Evolutionary conservation across 2,113 vertebrate genomes (phyloP).

Genomic region (Crotalus helleri): DNA sequence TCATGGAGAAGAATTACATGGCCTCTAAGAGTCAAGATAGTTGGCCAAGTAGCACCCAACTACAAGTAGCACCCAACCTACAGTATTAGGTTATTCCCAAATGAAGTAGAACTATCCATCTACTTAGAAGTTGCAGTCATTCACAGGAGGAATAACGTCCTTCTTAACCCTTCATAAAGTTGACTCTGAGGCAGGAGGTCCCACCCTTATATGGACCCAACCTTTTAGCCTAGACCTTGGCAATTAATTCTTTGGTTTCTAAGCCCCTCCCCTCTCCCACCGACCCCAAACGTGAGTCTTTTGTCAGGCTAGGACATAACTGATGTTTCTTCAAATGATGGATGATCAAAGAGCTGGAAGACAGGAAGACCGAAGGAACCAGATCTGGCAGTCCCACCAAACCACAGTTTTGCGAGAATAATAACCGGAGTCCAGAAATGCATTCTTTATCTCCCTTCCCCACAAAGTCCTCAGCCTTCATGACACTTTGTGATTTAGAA

Average conservation of each 20-base stretch:
- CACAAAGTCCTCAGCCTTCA: conserved; percentile 27
- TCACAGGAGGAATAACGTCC: no score
- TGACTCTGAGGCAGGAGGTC: no score
- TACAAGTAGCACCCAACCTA: not conserved
- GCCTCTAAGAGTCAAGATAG: not conserved
- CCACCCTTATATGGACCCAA: no score
- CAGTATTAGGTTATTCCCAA: not conserved
- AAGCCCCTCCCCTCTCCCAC: not conserved
- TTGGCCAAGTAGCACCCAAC: not conserved
- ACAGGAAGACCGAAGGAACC: not conserved
- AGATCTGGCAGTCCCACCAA: not conserved
- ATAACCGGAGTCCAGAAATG: not conserved
- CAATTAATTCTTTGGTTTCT: not conserved
- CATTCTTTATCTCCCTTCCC: not conserved
- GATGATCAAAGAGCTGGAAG: not conserved
- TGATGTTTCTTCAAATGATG: not conserved
- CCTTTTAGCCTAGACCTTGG: not conserved
- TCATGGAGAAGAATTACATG: no score
- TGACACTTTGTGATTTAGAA: conserved; percentile 29
- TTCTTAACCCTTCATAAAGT: no score
- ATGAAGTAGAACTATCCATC: no score
- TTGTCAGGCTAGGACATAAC: not conserved
- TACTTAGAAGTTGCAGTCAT: no score
- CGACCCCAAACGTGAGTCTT: not conserved
- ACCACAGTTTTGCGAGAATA: rapidly evolving